Base-by-base conservation (phyloP, 2,113 vertebrate genomes). In the Antidorcas marsupialis region DNA sequence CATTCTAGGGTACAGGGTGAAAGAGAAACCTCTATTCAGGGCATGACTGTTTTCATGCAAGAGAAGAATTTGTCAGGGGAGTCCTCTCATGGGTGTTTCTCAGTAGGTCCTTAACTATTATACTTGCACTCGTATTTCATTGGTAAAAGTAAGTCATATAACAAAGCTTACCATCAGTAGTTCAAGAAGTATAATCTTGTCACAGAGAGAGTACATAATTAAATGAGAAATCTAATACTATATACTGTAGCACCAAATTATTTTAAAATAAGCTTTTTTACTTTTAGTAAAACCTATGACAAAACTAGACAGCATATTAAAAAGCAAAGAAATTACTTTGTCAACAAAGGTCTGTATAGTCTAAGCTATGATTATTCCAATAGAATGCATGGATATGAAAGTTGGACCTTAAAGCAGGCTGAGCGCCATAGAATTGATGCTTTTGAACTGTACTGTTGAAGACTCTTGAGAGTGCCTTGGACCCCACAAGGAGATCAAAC, bases 361-460 rank as follows among this genome's bases (percentile, higher is more conserved):
- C 64, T 71, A 71, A 36, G 19, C 19, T 36, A 12, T 36, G 19
- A 71, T 71, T 71, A 36, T 36, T 36, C 64, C 64, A 71, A 36
- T 36, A 71, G 19, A 71, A 71, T 71, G 64, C 5, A 36, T 71
- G 64, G 19, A 36, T 71, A 36, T 36, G n/a, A 71, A 71, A 71
- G 9, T 23, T 71, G n/a, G 67, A 71, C 67, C 67, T 36, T 71
- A 71, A 71, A 71, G 67, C n/a, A 71, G n/a, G n/a, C 19, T 71
- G n/a, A 36, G 9, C 0, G 0, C 19, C 1, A 0, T 23, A 36
- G 9, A 71, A 12, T 1, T 71, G n/a, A 71, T 71, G 19, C n/a
- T 21, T 71, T 71, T 36, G 64, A 71, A 36, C 10, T 12, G 9
- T 71, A 36, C 4, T 71, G n/a, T 36, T 71, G 64, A 71, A 71